These are phyloP conservation scores for Ochropacha duplaris DNA, from an alignment of 2,888 invertebrate genomes.

Conservation along the genomic window DNA sequence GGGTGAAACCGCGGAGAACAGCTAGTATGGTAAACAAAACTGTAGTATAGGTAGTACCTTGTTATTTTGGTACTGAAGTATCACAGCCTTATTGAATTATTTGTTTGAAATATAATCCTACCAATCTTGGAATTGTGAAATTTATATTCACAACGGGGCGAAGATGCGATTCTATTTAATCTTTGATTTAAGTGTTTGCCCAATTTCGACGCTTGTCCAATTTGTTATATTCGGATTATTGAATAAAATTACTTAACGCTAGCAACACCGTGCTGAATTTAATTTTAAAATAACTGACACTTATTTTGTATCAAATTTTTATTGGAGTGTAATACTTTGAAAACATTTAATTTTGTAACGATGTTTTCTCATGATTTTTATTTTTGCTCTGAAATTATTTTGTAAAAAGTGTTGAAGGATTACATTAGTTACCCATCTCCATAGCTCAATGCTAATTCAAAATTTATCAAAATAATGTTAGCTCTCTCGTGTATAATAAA, in stretches of 20 bases:
- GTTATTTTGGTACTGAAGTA: too few relatives aligned
- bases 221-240: conserved; percentile 10
- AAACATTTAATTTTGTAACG: too few relatives aligned
- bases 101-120: neutral
- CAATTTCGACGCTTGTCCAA: conserved; percentile 1
- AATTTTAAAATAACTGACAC: conserved; percentile 5
- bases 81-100: too few relatives aligned
- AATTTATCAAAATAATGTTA: too few relatives aligned
- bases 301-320: conserved; percentile 1
- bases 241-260: conserved; percentile 6
- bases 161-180: conserved; percentile 3
- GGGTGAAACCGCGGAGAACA: too few relatives aligned
- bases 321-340: neutral
- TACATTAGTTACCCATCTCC: too few relatives aligned
- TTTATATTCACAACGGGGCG: conserved; percentile 2
- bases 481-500: too few relatives aligned
- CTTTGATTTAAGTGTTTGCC: conserved; percentile 3
- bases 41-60: too few relatives aligned
- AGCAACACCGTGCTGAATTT: neutral
- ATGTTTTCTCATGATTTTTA: too few relatives aligned
- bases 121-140: neutral
- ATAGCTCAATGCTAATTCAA: too few relatives aligned
- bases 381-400: neutral
- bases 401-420: too few relatives aligned
- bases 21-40: too few relatives aligned